These are phyloP conservation scores for Neopelma chrysocephalum DNA, from an alignment of 2,797 vertebrate species.

Conservation along the genomic window DNA sequence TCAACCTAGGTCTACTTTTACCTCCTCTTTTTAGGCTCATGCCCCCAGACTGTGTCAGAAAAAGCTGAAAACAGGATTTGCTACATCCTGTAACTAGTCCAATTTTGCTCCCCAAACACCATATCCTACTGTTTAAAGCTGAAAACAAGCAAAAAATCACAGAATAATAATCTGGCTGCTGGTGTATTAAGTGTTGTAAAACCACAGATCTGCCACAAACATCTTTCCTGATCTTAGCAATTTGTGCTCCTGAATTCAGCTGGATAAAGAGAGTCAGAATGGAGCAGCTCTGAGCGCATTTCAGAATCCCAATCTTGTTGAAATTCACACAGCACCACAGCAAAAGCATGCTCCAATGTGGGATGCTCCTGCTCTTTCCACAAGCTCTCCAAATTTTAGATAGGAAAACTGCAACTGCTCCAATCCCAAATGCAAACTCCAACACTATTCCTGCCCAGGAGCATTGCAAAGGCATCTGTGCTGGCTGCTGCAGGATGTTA, in stretches of 20 bases:
- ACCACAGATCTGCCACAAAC: background rate
- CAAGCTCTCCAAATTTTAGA: background rate
- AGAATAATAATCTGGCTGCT: background rate
- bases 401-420: background rate
- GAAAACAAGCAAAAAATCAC: background rate
- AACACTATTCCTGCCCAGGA: background rate
- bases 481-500: background rate
- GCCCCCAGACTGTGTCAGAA: background rate
- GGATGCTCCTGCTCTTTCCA: background rate
- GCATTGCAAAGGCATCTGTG: background rate
- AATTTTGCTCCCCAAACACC: background rate
- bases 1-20: background rate
- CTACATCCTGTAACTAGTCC: background rate
- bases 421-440: background rate
- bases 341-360: background rate
- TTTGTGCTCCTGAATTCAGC: background rate
- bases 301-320: background rate
- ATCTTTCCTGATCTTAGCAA: background rate
- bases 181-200: background rate
- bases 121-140: background rate
- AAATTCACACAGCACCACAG: background rate
- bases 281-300: background rate
- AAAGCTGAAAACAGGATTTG: background rate
- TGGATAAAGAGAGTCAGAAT: background rate
- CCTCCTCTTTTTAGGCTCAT: background rate